A percentile compares a stretch with the other conserved stretches of the same genome.
Evolutionary conservation across 2,797 vertebrate genomes (phyloP).

Genomic region (Sebastolobus alascanus): DNA sequence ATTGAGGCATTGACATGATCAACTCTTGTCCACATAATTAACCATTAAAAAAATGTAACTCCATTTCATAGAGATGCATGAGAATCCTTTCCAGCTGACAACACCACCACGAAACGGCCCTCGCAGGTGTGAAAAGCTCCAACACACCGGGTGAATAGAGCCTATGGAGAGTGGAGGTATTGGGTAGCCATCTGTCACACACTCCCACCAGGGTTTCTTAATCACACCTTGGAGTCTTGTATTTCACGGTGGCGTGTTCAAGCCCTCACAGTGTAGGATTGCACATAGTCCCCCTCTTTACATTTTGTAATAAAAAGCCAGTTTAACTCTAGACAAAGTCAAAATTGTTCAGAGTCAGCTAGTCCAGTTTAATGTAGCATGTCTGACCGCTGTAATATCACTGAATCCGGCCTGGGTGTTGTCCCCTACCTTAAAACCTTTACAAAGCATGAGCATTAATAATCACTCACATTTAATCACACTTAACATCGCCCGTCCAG

Average conservation of each 20-base stretch:
- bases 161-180: conserved; percentile 36
- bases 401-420: conserved; percentile 50
- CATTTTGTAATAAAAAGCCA: not conserved
- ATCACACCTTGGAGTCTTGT: conserved; percentile 62
- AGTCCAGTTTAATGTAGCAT: not conserved
- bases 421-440: conserved; percentile 44
- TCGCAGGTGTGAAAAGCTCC: conserved; percentile 35
- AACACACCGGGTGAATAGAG: conserved; percentile 13
- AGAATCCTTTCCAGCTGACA: not conserved
- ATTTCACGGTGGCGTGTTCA: conserved; percentile 48
- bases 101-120: not conserved
- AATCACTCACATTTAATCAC: conserved; percentile 17
- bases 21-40: not conserved
- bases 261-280: conserved; percentile 2
- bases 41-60: not conserved
- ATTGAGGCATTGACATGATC: no score
- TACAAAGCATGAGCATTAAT: not conserved
- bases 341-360: not conserved
- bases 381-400: not conserved
- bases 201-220: conserved; percentile 51
- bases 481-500: conserved; percentile 48
- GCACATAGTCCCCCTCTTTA: not conserved
- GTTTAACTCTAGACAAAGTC: conserved; percentile 7
- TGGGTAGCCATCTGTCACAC: conserved; percentile 61
- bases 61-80: not conserved